Evolutionary conservation across 2,113 vertebrate genomes (phyloP).

Genomic region (Dromaius novaehollandiae): DNA sequence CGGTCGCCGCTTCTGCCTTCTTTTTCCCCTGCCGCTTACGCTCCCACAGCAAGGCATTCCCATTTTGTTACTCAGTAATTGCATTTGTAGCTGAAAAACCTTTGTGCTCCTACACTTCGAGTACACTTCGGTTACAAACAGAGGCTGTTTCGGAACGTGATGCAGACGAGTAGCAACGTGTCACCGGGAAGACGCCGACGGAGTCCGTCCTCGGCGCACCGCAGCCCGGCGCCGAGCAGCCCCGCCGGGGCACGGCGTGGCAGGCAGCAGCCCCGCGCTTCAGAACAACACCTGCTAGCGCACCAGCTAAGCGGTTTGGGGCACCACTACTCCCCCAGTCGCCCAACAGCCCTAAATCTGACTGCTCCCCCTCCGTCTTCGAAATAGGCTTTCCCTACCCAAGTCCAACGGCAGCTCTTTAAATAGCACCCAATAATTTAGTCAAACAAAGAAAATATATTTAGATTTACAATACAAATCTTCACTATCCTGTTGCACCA

Average conservation of each 20-base stretch:
- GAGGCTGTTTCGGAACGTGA: not conserved
- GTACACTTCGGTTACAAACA: not conserved
- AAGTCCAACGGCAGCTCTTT: not conserved
- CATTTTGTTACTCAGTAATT: not conserved
- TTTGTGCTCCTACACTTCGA: not conserved
- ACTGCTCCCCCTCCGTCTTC: not conserved
- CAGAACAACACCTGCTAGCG: not conserved
- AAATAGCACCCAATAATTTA: not conserved
- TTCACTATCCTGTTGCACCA: not conserved
- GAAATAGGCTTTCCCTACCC: not conserved
- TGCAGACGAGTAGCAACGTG: not conserved
- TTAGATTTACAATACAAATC: not conserved
- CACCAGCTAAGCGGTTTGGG: accelerated
- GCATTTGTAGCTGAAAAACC: not conserved
- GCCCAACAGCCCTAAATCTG: not conserved
- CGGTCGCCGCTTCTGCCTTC: not conserved
- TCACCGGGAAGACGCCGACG: not conserved
- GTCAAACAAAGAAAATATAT: not conserved
- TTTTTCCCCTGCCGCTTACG: not conserved
- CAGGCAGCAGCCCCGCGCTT: not conserved
- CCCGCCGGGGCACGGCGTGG: not conserved
- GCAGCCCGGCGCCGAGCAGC: not conserved
- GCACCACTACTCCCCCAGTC: not conserved
- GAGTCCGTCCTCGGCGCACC: not conserved
- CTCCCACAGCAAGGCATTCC: not conserved